A percentile compares a stretch with the other conserved stretches of the same genome.
Evolutionary conservation across 2,113 vertebrate genomes (phyloP).

Genomic region (Poecile atricapillus): DNA sequence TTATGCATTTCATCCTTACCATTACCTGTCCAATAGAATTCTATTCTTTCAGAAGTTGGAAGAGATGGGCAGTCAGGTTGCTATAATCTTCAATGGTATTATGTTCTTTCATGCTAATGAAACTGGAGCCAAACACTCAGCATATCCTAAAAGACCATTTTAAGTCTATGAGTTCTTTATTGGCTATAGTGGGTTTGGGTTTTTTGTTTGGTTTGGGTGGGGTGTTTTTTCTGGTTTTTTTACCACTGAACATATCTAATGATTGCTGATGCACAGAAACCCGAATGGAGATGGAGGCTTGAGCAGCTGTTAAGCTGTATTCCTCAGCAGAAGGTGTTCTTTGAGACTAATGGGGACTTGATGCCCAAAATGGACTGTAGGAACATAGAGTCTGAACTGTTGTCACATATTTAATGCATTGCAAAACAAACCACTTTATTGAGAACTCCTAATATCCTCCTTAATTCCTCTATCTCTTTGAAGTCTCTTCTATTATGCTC

Average conservation of each 20-base stretch:
- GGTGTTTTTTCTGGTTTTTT: not conserved
- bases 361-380: not conserved
- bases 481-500: not conserved
- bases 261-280: not conserved
- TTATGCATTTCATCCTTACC: not conserved
- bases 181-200: not conserved
- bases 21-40: not conserved
- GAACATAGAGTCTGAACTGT: not conserved
- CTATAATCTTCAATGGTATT: not conserved
- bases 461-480: not conserved
- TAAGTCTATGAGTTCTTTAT: not conserved
- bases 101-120: not conserved
- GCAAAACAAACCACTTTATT: not conserved
- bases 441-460: not conserved
- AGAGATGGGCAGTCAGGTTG: not conserved
- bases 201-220: not conserved
- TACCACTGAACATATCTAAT: not conserved
- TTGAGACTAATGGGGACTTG: not conserved
- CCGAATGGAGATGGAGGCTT: not conserved
- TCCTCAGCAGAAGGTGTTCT: not conserved
- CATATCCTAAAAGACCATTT: not conserved
- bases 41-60: not conserved
- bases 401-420: not conserved
- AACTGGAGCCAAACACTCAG: not conserved
- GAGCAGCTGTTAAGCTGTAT: not conserved